Conservation (phyloP, 2,888 invertebrate species). For the Tinea trinotella region DNA sequence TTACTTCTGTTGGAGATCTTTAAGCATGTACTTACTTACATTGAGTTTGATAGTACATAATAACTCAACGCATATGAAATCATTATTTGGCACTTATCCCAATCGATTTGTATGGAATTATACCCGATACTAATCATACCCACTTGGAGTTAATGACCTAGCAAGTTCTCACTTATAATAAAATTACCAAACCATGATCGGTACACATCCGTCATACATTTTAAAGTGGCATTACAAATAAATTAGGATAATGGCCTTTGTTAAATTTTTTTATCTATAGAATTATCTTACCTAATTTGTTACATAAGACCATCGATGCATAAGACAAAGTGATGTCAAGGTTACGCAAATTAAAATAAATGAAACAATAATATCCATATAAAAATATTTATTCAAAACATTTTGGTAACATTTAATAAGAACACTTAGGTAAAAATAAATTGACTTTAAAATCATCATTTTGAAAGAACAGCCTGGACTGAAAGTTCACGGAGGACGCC, state of each 20-base stretch:
- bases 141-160: neutral
- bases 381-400: conserved; percentile 76
- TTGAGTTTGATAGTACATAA: too few relatives aligned
- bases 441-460: conserved; percentile 73
- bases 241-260: neutral
- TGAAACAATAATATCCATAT: conserved; percentile 59
- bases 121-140: neutral
- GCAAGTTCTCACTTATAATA: neutral
- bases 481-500: conserved; percentile 72
- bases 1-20: too few relatives aligned
- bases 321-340: too few relatives aligned
- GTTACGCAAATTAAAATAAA: conserved; percentile 24
- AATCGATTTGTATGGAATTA: neutral
- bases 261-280: neutral
- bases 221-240: too few relatives aligned
- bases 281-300: neutral
- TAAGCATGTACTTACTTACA: too few relatives aligned
- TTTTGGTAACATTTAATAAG: conserved; percentile 76
- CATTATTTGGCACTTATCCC: neutral
- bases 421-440: conserved; percentile 75
- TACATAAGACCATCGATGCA: too few relatives aligned
- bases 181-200: too few relatives aligned
- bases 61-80: too few relatives aligned
- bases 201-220: too few relatives aligned
- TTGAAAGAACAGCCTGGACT: conserved; percentile 73